Conservation (phyloP, 1,140 invertebrate genomes). For the Zaprionus taronus region DNA sequence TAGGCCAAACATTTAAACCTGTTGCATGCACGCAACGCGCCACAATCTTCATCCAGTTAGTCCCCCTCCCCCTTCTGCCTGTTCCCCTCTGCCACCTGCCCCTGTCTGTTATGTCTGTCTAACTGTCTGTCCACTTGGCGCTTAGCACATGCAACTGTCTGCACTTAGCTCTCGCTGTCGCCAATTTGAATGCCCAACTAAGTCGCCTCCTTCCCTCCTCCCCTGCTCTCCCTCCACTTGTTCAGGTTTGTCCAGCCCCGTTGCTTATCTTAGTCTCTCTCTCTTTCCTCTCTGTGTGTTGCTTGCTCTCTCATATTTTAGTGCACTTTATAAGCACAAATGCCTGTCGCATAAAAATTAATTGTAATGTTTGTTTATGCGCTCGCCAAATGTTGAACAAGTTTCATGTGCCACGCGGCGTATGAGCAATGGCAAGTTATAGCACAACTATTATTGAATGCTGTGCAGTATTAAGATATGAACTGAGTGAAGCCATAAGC, state of each 20-base stretch:
- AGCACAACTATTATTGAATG: background rate
- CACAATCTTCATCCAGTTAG: slow-evolving; percentile 43
- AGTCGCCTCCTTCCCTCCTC: background rate
- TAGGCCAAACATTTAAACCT: slow-evolving; percentile 67
- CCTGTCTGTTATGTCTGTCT: background rate
- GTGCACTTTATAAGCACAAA: slow-evolving; percentile 78
- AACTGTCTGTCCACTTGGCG: slow-evolving; percentile 41
- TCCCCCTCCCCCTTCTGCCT: background rate
- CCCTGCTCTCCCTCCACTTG: background rate
- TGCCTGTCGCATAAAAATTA: slow-evolving; percentile 81
- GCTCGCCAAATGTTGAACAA: slow-evolving; percentile 64
- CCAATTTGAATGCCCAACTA: slow-evolving; percentile 53
- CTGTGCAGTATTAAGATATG: background rate
- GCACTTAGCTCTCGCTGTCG: slow-evolving; percentile 62
- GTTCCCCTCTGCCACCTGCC: slow-evolving; percentile 16
- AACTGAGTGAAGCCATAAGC: background rate
- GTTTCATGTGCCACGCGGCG: slow-evolving; percentile 47
- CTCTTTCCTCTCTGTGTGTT: slow-evolving; percentile 11
- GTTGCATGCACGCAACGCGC: slow-evolving; percentile 51
- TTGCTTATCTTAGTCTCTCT: slow-evolving; percentile 46
- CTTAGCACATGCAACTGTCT: slow-evolving; percentile 65
- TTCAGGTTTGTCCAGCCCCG: slow-evolving; percentile 26
- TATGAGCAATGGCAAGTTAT: slow-evolving; percentile 23
- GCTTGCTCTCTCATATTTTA: slow-evolving; percentile 62
- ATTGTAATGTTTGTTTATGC: slow-evolving; percentile 82